Conservation (phyloP, 2,113 vertebrate species). For the Mus spicilegus region DNA sequence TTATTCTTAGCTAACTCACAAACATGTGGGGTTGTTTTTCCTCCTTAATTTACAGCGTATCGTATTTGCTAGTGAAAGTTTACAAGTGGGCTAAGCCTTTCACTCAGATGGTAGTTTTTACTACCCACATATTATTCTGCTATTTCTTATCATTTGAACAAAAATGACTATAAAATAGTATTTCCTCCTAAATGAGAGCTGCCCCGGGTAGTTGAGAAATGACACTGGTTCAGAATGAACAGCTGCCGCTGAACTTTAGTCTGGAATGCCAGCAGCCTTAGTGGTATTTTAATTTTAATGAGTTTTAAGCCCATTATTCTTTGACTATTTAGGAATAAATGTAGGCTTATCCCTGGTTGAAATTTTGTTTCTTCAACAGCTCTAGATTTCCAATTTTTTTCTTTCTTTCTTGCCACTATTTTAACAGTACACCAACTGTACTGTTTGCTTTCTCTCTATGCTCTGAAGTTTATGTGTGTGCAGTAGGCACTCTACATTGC, state of each 20-base stretch:
- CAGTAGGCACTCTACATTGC: neutral
- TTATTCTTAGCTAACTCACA: slow-evolving; percentile 45
- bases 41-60: neutral
- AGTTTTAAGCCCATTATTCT: slow-evolving; percentile 47
- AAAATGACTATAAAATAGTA: slow-evolving; percentile 3
- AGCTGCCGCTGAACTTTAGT: slow-evolving; percentile 1
- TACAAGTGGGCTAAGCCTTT: slow-evolving; percentile 4
- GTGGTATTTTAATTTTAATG: slow-evolving; percentile 39
- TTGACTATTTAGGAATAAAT: slow-evolving; percentile 35
- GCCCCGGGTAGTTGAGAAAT: slow-evolving; percentile 44
- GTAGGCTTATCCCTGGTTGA: neutral
- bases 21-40: neutral
- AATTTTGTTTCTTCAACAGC: slow-evolving; percentile 18
- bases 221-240: slow-evolving; percentile 44
- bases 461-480: slow-evolving; percentile 3
- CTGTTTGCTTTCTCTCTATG: slow-evolving; percentile 43
- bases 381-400: slow-evolving; percentile 37
- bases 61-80: slow-evolving; percentile 45
- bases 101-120: slow-evolving; percentile 49
- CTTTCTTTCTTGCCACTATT: neutral
- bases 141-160: slow-evolving; percentile 17
- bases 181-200: slow-evolving; percentile 43
- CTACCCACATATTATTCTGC: neutral
- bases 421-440: neutral
- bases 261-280: neutral